Percentiles rank a stretch among this genome's conserved stretches.
These are phyloP conservation scores for Adelosebastes latens DNA, from an alignment of 2,797 vertebrate species.

Conservation along the genomic window DNA sequence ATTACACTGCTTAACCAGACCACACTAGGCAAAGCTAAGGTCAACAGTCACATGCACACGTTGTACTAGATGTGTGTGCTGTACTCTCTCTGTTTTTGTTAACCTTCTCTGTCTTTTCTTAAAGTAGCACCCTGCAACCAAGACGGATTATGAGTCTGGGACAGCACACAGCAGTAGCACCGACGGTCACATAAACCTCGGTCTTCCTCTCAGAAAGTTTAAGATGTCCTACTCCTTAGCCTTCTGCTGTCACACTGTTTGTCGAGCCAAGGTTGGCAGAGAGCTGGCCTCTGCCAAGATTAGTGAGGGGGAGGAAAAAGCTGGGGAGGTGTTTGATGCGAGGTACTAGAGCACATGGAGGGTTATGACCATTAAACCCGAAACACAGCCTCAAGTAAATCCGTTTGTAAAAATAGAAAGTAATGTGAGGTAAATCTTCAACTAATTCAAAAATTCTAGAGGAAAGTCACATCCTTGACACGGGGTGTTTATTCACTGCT, in stretches of 20 bases:
- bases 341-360: not conserved
- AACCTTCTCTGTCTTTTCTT: not conserved
- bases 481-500: not conserved
- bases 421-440: not conserved
- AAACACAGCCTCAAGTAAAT: not conserved
- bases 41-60: slow-evolving; percentile 4
- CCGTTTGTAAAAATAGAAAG: not conserved
- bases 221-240: not conserved
- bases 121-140: not conserved
- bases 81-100: not conserved
- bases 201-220: not conserved
- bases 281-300: not conserved
- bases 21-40: slow-evolving; percentile 19
- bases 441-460: not conserved
- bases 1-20: slow-evolving; percentile 14
- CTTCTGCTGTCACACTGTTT: not conserved
- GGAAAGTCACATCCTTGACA: not conserved
- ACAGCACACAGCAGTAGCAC: not conserved
- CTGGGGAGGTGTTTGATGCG: not conserved
- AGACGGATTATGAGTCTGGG: slow-evolving; percentile 1
- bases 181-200: not conserved
- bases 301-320: not conserved
- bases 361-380: not conserved
- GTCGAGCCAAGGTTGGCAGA: not conserved
- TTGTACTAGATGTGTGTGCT: not conserved